A percentile compares a stretch with the other conserved stretches of the same genome.
Conservation (phyloP, 2,797 vertebrate species). For the Benthosema pterotum region DNA sequence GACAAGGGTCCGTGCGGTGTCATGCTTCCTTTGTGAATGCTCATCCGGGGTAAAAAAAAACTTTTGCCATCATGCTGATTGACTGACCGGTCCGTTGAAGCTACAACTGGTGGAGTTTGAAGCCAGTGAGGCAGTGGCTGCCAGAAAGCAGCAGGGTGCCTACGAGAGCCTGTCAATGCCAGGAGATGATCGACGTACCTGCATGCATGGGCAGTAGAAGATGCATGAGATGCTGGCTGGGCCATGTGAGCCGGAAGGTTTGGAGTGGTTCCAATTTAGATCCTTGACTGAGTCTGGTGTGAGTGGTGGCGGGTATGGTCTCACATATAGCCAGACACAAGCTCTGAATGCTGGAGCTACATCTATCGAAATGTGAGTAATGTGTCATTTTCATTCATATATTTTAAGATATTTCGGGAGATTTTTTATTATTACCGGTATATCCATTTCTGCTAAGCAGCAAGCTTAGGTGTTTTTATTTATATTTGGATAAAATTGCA, state of each 20-base stretch:
- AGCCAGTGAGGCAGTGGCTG: constrained; percentile 34
- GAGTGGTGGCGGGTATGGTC: constrained; percentile 10
- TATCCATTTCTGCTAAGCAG: too few relatives aligned
- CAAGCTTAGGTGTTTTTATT: too few relatives aligned
- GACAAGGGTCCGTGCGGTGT: constrained; percentile 30
- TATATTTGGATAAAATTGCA: too few relatives aligned
- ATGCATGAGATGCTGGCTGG: constrained; percentile 46
- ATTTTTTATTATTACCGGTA: too few relatives aligned
- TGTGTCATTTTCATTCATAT: too few relatives aligned
- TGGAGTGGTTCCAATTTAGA: constrained; percentile 48
- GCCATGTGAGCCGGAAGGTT: constrained; percentile 43
- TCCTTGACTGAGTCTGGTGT: neutral
- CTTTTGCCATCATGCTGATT: constrained; percentile 40
- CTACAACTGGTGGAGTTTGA: constrained; percentile 24
- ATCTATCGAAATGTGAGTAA: too few relatives aligned
- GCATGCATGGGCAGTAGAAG: constrained; percentile 21
- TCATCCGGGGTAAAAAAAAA: constrained; percentile 37
- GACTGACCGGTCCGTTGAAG: constrained; percentile 29
- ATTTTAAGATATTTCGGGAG: too few relatives aligned
- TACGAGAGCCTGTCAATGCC: constrained; percentile 44
- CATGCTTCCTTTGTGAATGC: constrained; percentile 35
- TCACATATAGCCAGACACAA: constrained; percentile 33
- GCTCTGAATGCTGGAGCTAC: too few relatives aligned
- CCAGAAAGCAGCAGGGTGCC: constrained; percentile 32
- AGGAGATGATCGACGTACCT: constrained; percentile 56